Conservation (phyloP, 1,140 invertebrate species). For the Ooceraea biroi region DNA sequence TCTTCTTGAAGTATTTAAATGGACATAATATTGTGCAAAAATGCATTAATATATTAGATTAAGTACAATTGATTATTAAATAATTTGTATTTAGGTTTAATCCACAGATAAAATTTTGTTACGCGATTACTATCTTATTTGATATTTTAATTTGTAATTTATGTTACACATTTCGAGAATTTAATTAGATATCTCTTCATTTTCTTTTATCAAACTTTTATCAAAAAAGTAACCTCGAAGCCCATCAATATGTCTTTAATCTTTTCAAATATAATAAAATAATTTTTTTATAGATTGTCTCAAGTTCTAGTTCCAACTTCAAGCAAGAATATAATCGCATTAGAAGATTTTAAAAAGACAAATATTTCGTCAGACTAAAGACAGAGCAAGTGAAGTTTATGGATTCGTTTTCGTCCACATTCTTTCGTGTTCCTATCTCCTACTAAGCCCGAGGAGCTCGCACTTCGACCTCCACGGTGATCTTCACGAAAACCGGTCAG, state of each 20-base stretch:
- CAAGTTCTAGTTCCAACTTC: not conserved
- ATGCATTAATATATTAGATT: conserved; percentile 7
- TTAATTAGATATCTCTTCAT: not conserved
- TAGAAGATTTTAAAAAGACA: not conserved
- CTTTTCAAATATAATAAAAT: not conserved
- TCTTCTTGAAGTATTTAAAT: conserved; percentile 17
- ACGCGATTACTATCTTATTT: no score
- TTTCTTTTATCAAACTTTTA: not conserved
- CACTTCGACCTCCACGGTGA: conserved; percentile 23
- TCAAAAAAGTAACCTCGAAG: not conserved
- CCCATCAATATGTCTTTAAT: not conserved
- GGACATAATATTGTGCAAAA: not conserved
- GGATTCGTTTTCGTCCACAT: not conserved
- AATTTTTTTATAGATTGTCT: not conserved
- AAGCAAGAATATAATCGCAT: not conserved
- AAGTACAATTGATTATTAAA: no score
- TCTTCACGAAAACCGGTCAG: conserved; percentile 42
- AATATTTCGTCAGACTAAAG: not conserved
- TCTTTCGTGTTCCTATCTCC: not conserved
- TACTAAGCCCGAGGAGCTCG: not conserved
- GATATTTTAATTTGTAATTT: not conserved
- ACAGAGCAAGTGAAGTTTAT: not conserved
- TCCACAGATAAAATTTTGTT: not conserved
- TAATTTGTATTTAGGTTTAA: not conserved
- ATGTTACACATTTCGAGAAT: no score